Evolutionary conservation across 1,140 invertebrate species (phyloP).

Genomic region (Mercenaria mercenaria): DNA sequence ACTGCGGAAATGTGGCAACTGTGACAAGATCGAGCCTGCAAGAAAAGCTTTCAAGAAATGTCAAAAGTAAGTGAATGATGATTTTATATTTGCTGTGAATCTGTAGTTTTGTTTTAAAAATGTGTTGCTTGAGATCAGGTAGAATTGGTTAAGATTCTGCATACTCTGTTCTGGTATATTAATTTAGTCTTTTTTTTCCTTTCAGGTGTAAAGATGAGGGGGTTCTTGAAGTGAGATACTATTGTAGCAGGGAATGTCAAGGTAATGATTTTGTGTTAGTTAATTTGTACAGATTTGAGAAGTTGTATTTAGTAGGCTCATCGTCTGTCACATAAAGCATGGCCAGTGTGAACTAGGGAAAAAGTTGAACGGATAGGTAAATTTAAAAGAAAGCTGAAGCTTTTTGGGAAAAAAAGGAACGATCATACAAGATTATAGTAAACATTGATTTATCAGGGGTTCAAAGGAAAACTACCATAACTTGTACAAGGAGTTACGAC

Average conservation of each 20-base stretch:
- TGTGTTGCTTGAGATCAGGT: not conserved
- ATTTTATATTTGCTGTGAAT: not conserved
- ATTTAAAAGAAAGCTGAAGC: no score
- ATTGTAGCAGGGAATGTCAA: constrained; percentile 67
- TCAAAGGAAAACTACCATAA: no score
- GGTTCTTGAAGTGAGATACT: constrained; percentile 53
- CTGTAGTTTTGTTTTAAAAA: not conserved
- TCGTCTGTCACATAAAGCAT: no score
- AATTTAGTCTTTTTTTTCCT: not conserved
- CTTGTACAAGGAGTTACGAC: no score
- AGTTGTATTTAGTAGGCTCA: no score
- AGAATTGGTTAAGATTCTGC: not conserved
- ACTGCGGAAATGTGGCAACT: constrained; percentile 45
- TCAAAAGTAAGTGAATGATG: constrained; percentile 57
- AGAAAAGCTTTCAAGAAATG: constrained; percentile 67
- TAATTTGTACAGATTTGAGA: no score
- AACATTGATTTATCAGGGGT: no score
- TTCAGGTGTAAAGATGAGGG: constrained; percentile 64
- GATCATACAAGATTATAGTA: no score
- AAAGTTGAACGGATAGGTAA: no score
- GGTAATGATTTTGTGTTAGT: constrained; percentile 42
- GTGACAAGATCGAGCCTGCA: constrained; percentile 46
- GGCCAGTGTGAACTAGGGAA: no score
- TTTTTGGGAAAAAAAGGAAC: no score
- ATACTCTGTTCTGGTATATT: no score